Evolutionary conservation across 2,888 invertebrate genomes (phyloP), one percentile per base, ranked within the genome.

Genomic region (Hydraecia micacea): DNA sequence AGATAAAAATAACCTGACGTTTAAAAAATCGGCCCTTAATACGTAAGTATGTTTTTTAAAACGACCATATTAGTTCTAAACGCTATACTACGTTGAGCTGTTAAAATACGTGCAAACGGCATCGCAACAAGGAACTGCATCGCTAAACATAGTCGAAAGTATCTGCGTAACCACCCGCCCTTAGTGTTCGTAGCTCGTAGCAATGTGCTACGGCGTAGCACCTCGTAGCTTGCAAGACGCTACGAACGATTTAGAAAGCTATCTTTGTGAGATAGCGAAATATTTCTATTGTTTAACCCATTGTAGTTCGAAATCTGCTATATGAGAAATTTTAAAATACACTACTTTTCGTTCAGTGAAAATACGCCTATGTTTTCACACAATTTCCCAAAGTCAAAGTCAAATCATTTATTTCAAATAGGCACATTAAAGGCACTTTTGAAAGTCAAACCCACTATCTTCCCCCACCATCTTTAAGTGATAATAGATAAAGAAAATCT

Each of bases 171-270:
- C 28, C 25, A n/a, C 18, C 18, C 36, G 25, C 42, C 66, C 36
- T n/a, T 77, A 65, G 2, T 49, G n/a, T 18, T 73, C 60, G 69
- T 81, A 80, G 63, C 82, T 1, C 69, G 80, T 82, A 76, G 49
- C 65, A 76, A 25, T 28, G 25, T 55, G 65, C 77, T 82, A 80
- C 83, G 66, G 42, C 60, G 80, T 80, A 83, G 77, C 36, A 58
- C 46, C 11, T 36, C 65, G 28, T 58, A 69, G 58, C 66, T 28
- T 1, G 15, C 39, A 8, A 66, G 52, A 15, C 0, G 63, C 76
- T 75, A 68, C 46, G 39, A 49, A n/a, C 28, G 28, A 79, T 46
- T 49, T 28, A 63, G 25, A 65, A 49, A 80, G 18, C 25, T 52
- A 25, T 25, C 13, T 55, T 42, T 18, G 0, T 5, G 55, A 39